phyloP scores from a whole-genome alignment of 1,140 invertebrate genomes.

The Drusus annulatus region DNA sequence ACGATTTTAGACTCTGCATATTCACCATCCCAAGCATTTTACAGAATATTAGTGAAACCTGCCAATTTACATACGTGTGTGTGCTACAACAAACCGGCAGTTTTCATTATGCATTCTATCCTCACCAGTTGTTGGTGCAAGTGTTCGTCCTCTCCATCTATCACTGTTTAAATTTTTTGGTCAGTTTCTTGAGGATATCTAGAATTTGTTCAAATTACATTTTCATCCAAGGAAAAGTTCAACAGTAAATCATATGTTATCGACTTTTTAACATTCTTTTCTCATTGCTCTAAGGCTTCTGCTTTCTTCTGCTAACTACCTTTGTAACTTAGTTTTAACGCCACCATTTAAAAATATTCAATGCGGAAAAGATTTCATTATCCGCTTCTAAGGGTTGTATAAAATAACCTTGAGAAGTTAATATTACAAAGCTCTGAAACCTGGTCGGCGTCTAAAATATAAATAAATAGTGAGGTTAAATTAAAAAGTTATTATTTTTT shows the following conservation, averaged over 20 bases:
- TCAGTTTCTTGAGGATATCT: conserved; percentile 31
- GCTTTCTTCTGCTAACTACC: too few relatives aligned
- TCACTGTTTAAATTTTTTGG: conserved; percentile 36
- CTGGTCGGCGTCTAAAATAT: too few relatives aligned
- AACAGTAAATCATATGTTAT: background rate
- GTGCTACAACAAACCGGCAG: conserved; percentile 28
- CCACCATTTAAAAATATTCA: too few relatives aligned
- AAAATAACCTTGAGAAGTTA: too few relatives aligned
- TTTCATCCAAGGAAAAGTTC: background rate
- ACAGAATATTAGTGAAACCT: background rate
- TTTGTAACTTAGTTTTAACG: too few relatives aligned
- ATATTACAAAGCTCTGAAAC: too few relatives aligned
- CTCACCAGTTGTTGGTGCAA: conserved; percentile 12
- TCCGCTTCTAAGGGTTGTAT: too few relatives aligned
- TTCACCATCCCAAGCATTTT: background rate
- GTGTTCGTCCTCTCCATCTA: conserved; percentile 14
- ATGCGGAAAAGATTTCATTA: too few relatives aligned
- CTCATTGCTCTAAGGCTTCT: background rate
- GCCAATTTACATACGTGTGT: conserved; percentile 20
- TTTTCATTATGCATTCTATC: conserved; percentile 16
- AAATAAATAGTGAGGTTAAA: too few relatives aligned
- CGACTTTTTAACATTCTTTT: conserved; percentile 2
- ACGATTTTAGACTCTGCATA: background rate
- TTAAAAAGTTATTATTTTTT: too few relatives aligned
- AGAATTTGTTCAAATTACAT: conserved; percentile 13